A percentile compares a stretch with the other conserved stretches of the same genome.
Conservation (phyloP, 2,797 vertebrate genomes). For the Gymnothorax javanicus region DNA sequence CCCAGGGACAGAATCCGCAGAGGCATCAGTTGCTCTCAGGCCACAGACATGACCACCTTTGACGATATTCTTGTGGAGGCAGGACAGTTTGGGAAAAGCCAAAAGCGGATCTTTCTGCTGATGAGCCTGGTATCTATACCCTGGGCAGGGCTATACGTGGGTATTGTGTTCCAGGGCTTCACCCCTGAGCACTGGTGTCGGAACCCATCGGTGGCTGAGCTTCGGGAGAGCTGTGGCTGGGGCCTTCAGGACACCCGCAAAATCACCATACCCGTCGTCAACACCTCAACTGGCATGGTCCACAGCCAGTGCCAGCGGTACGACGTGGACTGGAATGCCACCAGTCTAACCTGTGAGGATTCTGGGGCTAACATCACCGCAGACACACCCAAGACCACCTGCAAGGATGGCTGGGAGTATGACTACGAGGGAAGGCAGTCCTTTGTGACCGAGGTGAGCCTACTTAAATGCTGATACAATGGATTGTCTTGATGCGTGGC, state of each 20-base stretch:
- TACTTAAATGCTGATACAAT: constrained; percentile 44
- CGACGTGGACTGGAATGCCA: constrained; percentile 75
- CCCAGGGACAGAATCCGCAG: background rate
- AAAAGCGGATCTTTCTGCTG: constrained; percentile 82
- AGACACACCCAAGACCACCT: constrained; percentile 56
- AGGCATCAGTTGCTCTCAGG: background rate
- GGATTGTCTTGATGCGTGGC: background rate
- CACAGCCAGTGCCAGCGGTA: constrained; percentile 74
- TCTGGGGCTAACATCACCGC: constrained; percentile 46
- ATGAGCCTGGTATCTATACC: constrained; percentile 86
- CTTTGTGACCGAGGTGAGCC: constrained; percentile 86
- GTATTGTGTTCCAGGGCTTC: constrained; percentile 89
- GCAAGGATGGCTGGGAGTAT: constrained; percentile 82
- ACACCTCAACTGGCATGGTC: constrained; percentile 47
- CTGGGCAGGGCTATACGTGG: constrained; percentile 84
- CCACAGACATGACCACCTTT: constrained; percentile 80
- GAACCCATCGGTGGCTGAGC: constrained; percentile 66
- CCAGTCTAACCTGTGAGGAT: constrained; percentile 64
- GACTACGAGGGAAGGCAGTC: constrained; percentile 76
- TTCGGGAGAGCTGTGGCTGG: constrained; percentile 79
- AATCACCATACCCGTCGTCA: constrained; percentile 66
- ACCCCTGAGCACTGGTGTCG: constrained; percentile 86
- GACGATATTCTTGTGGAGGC: constrained; percentile 86
- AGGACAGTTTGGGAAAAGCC: constrained; percentile 85
- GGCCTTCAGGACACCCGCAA: constrained; percentile 68